Evolutionary conservation across 2,888 invertebrate genomes (phyloP), one percentile per base, ranked within the genome.

Genomic region (Nesidiocoris tenuis): DNA sequence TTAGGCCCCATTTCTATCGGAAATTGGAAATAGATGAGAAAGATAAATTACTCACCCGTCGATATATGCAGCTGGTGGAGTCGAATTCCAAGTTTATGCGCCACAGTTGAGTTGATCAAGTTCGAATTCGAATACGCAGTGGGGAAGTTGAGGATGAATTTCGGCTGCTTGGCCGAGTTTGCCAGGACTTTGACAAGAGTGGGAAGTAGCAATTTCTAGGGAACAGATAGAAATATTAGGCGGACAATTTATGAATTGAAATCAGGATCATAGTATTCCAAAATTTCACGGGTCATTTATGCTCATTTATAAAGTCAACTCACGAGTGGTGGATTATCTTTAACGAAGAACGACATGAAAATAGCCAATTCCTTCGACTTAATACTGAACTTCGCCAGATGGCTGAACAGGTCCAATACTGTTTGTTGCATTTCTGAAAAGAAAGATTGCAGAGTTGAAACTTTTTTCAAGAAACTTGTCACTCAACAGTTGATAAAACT

Each of bases 401-500:
- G 80, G 1, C 85, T 84, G 57, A 91, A 86, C 66, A 91, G 85
- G 82, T 90, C 89, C 59, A 91, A 82, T 70, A 90, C 85, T 65
- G 89, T 88, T 80, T 87, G 86, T 79, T 90, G 91, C 17, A 91
- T 83, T 77, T 90, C 91, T 90, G 82, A 70, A 81, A 82, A 78
- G 64, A 63, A 23, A 82, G 80, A n/a, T n/a, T n/a, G n/a, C n/a
- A n/a, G n/a, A n/a, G n/a, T n/a, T n/a, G n/a, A n/a, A n/a, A n/a
- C n/a, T n/a, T n/a, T n/a, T n/a, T 54, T 54, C 54, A 54, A 54
- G 54, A 54, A 54, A 54, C 54, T 12, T 12, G 16, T 16, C 7
- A 54, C 54, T 12, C 7, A 54, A 7, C 9, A 54, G 16, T 7
- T 54, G 16, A 54, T 54, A 12, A 54, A n/a, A n/a, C n/a, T n/a